These are phyloP conservation scores for Myotis findleyi DNA, from an alignment of 2,797 vertebrate genomes.

Conservation along the genomic window DNA sequence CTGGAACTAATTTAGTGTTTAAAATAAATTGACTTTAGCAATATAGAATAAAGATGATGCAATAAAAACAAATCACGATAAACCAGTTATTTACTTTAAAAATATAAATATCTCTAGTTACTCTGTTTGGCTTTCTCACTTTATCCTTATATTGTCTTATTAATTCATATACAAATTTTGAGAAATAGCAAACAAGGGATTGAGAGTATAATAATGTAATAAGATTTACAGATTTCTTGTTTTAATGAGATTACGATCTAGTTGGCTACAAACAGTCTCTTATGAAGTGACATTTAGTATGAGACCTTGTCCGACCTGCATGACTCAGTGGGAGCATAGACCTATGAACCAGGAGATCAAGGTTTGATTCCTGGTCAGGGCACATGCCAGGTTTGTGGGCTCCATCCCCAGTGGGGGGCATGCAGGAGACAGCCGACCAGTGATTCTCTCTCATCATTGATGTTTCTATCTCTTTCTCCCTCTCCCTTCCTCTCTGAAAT, in stretches of 20 bases:
- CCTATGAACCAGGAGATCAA: too few relatives aligned
- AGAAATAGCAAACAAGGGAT: background rate
- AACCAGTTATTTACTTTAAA: background rate
- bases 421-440: too few relatives aligned
- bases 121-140: background rate
- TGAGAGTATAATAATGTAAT: background rate
- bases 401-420: too few relatives aligned
- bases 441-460: too few relatives aligned
- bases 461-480: too few relatives aligned
- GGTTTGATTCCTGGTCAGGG: too few relatives aligned
- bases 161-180: background rate
- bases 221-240: background rate
- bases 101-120: background rate
- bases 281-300: background rate
- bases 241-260: background rate
- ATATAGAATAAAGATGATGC: background rate
- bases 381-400: too few relatives aligned
- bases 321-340: too few relatives aligned
- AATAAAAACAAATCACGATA: background rate
- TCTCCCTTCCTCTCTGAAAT: too few relatives aligned
- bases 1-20: background rate
- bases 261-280: background rate
- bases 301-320: background rate
- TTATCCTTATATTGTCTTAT: background rate
- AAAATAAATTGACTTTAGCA: background rate